These are phyloP conservation scores for Ylistrum balloti DNA, from an alignment of 1,140 invertebrate genomes.

Conservation along the genomic window DNA sequence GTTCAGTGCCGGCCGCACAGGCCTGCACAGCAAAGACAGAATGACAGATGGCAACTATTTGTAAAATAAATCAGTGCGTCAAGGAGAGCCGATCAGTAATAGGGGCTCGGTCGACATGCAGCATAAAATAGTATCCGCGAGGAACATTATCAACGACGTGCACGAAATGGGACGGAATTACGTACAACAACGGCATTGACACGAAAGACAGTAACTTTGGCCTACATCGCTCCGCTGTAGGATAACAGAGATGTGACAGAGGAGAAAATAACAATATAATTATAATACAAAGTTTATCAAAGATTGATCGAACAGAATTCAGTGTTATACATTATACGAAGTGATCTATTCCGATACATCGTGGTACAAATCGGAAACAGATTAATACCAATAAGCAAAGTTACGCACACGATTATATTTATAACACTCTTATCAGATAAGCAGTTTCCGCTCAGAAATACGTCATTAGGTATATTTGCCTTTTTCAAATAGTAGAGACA, in stretches of 20 bases:
- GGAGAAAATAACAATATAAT: not conserved
- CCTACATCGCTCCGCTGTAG: not conserved
- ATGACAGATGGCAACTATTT: not conserved
- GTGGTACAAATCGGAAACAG: not conserved
- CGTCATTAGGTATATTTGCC: not conserved
- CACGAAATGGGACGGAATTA: not conserved
- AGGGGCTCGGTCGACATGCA: not conserved
- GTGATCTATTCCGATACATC: not conserved
- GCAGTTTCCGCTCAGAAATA: not conserved
- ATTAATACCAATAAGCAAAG: not conserved
- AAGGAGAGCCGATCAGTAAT: not conserved
- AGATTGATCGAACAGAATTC: not conserved
- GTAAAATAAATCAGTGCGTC: not conserved
- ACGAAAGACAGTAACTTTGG: not conserved
- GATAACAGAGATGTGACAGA: not conserved
- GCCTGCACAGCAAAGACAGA: slow-evolving; percentile 37
- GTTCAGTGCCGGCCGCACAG: not conserved
- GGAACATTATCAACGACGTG: not conserved
- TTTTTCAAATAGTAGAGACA: not conserved
- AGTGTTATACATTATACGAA: not conserved
- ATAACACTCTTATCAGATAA: not conserved
- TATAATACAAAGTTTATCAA: slow-evolving; percentile 1
- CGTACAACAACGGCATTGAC: not conserved
- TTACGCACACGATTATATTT: not conserved
- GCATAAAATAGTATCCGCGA: not conserved